Evolutionary conservation across 2,888 invertebrate species (phyloP), one percentile per base, ranked within the genome.

Genomic region (Andrena camellia): DNA sequence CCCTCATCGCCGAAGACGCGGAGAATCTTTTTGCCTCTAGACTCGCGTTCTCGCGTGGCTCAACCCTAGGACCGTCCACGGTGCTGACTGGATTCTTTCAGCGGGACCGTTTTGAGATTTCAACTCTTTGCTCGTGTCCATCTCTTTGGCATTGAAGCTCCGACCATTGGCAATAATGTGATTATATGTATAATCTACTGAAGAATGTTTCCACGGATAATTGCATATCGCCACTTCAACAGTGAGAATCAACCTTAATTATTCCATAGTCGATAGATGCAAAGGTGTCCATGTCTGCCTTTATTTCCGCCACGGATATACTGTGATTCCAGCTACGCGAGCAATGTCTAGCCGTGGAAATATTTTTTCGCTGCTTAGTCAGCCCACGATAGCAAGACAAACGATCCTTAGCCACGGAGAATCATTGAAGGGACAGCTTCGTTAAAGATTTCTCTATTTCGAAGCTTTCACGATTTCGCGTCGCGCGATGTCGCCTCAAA

Each of bases 1-100:
- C 29, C n/a, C 57, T 17, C 42, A 35, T 29, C 59, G 7, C 59
- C 48, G 7, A 54, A 29, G 72, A 20, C 17, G 26, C 62, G 67
- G 50, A 59, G 62, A 8, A 20, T 59, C 68, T 72, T 73, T 72
- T 78, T 78, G 54, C 26, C 54, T 23, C 13, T 57, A 57, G 57
- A 57, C 57, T 23, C n/a, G 17, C 62, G 48, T 52, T 42, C 33
- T 68, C 71, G 69, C 69, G 52, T 29, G 64, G 60, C 59, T 66
- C 57, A 7, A 26, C 23, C 57, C 23, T 26, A 26, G 23, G 23
- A 20, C 20, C 26, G 57, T 57, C 20, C 52, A 20, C 52, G 20
- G 20, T n/a, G 7, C 52, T 26, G 20, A 8, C 57, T 23, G 57
- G 57, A 57, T 57, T 57, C 57, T 26, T 57, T 57, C 23, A 23